Evolutionary conservation across 2,888 invertebrate species (phyloP).

Genomic region (Amphipoea oculea): DNA sequence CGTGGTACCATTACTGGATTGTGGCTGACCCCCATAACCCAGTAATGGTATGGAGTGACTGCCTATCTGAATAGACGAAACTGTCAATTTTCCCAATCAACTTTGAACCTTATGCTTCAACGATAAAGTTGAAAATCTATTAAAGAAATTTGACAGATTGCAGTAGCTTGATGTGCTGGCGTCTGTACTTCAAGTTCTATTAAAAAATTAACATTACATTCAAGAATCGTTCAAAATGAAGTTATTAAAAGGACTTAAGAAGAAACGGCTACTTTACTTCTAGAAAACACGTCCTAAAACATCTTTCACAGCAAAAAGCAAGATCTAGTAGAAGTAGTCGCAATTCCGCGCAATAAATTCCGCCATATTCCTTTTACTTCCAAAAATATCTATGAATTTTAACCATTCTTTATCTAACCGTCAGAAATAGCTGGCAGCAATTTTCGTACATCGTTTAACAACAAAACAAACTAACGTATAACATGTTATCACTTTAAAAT

Average conservation of each 20-base stretch:
- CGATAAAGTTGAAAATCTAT: no score
- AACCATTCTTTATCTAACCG: conserved; percentile 4
- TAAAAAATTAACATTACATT: not conserved
- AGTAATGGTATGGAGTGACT: no score
- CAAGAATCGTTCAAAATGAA: not conserved
- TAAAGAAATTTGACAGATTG: no score
- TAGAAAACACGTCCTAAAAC: not conserved
- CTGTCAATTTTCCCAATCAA: no score
- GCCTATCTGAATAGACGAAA: no score
- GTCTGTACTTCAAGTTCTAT: not conserved
- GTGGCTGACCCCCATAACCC: no score
- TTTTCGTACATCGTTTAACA: conserved; percentile 35
- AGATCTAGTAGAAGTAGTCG: not conserved
- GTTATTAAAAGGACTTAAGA: not conserved
- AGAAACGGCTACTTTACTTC: not conserved
- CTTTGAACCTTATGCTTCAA: no score
- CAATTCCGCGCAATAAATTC: not conserved
- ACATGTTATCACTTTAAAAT: conserved; percentile 67
- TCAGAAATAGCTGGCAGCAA: conserved; percentile 24
- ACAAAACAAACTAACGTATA: conserved; percentile 53
- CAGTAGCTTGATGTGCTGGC: no score
- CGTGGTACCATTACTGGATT: no score
- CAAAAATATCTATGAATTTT: not conserved
- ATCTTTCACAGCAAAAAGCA: not conserved
- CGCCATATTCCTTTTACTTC: not conserved